These are phyloP conservation scores for Etia nguti DNA, from an alignment of 2,113 vertebrate species.

Conservation along the genomic window DNA sequence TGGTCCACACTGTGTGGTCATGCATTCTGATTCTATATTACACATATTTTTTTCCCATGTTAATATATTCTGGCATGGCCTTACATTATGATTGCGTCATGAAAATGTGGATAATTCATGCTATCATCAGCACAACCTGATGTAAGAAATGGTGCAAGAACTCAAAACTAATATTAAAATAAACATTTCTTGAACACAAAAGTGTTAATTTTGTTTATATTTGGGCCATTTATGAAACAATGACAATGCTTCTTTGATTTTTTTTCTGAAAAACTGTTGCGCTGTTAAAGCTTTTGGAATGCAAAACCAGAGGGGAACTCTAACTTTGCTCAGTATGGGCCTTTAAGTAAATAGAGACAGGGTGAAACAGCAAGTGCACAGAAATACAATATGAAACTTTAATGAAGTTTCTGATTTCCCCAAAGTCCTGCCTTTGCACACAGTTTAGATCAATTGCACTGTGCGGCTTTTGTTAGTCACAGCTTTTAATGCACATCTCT, in stretches of 20 bases:
- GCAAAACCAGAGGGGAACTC: constrained; percentile 16
- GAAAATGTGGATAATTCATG: neutral
- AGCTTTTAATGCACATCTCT: constrained; percentile 47
- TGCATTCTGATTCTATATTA: neutral
- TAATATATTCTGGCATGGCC: neutral
- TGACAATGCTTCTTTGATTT: neutral
- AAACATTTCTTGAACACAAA: neutral
- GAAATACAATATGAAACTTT: constrained; percentile 69
- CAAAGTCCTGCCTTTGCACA: constrained; percentile 56
- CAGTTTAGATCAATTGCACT: constrained; percentile 55
- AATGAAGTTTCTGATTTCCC: constrained; percentile 72
- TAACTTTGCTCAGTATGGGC: constrained; percentile 38
- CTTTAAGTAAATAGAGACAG: constrained; percentile 53
- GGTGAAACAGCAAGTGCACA: constrained; percentile 61
- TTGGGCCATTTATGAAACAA: neutral
- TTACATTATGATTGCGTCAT: neutral
- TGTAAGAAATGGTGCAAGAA: neutral
- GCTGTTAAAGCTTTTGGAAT: constrained; percentile 12
- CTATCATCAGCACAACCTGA: neutral
- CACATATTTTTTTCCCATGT: neutral
- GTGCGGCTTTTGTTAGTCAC: constrained; percentile 27
- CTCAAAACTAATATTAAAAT: neutral
- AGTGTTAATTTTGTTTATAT: neutral
- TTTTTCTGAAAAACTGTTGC: neutral
- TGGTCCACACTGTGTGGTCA: neutral